Base-by-base conservation (phyloP, 2,797 vertebrate species). In the Sebastes baramenuke region DNA sequence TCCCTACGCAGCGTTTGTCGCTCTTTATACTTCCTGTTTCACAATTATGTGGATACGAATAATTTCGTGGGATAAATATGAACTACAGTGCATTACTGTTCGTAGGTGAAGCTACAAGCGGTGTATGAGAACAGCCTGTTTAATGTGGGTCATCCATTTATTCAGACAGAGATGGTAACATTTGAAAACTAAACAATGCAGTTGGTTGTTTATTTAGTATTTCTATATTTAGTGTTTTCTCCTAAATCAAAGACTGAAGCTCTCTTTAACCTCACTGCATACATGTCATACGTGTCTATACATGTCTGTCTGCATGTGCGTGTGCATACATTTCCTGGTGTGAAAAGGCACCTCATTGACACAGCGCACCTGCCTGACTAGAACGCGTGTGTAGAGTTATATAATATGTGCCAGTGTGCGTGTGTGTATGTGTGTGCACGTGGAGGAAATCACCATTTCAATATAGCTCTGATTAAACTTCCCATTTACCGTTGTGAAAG, bases 381-480 rank as follows among this genome's bases (percentile, higher is more conserved):
- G 29, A 68, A 71, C 46, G 61, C 68, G 79, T 67, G 68, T 73
- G 71, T 20, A 1, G 55, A 11, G 67, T 87, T 88, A 84, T 80
- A 76, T 87, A 84, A 92, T 46, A 49, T 30, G 55, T 12, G 67
- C 66, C 22, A 59, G 46, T 75, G 58, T 59, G n/a, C 56, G 64
- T 42, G 69, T 42, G 69, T 34, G 70, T 68, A 16, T n/a, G 67
- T 64, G 70, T 22, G 42, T 54, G 84, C 80, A 59, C 2, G 52
- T 4, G 54, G 55, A 88, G 92, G 89, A 93, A 95, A 94, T 93
- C 92, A 92, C 85, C 91, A 93, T 93, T 93, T 95, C 92, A 95
- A 95, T 95, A 86, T 83, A 85, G 87, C 93, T 80, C 92, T 95
- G 94, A 94, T 95, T 95, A 92, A 94, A 93, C 92, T 93, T 94